Conservation (phyloP, 1,140 invertebrate genomes). For the Marisa cornuarietis region DNA sequence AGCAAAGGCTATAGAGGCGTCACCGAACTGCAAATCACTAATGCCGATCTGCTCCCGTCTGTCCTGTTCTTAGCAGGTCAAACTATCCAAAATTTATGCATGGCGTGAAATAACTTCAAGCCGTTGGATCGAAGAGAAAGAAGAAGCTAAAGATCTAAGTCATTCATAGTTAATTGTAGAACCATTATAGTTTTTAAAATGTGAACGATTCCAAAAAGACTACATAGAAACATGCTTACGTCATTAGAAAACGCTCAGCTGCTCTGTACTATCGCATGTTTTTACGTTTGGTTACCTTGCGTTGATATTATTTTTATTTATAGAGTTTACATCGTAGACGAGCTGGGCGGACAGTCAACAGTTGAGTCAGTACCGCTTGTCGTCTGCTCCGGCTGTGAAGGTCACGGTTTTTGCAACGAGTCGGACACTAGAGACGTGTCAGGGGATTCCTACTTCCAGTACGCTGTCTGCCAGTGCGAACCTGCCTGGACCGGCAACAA, state of each 20-base stretch:
- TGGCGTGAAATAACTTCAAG: no score
- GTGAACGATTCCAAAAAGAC: neutral
- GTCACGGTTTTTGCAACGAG: conserved; percentile 28
- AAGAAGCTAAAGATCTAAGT: neutral
- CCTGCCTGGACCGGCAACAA: conserved; percentile 19
- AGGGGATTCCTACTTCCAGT: neutral
- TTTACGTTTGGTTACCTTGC: no score
- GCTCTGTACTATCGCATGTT: neutral
- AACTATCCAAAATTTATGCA: no score
- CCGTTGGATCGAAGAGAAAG: neutral
- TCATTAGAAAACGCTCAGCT: neutral
- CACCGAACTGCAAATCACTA: no score
- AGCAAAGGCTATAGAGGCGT: no score
- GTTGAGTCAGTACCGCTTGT: conserved; percentile 14
- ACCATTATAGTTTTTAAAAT: no score
- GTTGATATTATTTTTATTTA: neutral
- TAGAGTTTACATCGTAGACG: conserved; percentile 28
- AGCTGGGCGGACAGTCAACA: conserved; percentile 11
- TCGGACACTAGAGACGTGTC: neutral
- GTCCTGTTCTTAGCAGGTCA: no score
- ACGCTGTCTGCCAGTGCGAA: conserved; percentile 24
- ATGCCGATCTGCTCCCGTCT: no score
- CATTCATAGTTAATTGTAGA: no score
- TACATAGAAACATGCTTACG: neutral
- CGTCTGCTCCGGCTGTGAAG: conserved; percentile 28